A percentile compares a stretch with the other conserved stretches of the same genome.
Evolutionary conservation across 2,113 vertebrate genomes (phyloP).

Genomic region (Acrocephalus arundinaceus): DNA sequence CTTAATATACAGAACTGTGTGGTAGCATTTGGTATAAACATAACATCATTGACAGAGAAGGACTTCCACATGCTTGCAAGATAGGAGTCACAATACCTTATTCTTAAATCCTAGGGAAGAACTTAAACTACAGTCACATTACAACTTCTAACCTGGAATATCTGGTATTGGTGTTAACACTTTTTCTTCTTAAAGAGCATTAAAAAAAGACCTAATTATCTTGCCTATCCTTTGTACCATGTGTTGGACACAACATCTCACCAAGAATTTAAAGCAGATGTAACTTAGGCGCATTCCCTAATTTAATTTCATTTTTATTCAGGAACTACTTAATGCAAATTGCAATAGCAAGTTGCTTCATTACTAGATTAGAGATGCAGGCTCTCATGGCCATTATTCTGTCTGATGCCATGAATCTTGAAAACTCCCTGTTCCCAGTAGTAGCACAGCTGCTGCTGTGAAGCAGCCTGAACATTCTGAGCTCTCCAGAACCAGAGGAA

Average conservation of each 20-base stretch:
- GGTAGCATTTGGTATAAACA: not conserved
- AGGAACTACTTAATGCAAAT: not conserved
- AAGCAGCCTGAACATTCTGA: not conserved
- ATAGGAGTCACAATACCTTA: not conserved
- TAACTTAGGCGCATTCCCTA: not conserved
- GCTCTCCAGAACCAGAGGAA: not conserved
- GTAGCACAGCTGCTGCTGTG: not conserved
- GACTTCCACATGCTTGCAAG: not conserved
- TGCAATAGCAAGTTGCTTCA: not conserved
- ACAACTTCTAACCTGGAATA: not conserved
- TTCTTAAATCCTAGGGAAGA: not conserved
- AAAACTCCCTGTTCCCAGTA: not conserved
- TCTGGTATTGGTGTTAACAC: not conserved
- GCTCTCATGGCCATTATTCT: not conserved
- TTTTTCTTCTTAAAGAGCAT: not conserved
- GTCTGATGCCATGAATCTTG: not conserved
- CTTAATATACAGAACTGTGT: not conserved
- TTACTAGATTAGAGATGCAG: not conserved
- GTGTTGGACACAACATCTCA: not conserved
- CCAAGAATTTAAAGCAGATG: not conserved
- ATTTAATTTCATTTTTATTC: not conserved
- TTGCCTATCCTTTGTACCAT: not conserved
- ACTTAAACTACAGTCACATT: not conserved
- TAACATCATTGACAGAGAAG: not conserved
- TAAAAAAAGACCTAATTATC: not conserved